Conservation (phyloP, 2,888 invertebrate species). For the Drosophila gaucha region DNA sequence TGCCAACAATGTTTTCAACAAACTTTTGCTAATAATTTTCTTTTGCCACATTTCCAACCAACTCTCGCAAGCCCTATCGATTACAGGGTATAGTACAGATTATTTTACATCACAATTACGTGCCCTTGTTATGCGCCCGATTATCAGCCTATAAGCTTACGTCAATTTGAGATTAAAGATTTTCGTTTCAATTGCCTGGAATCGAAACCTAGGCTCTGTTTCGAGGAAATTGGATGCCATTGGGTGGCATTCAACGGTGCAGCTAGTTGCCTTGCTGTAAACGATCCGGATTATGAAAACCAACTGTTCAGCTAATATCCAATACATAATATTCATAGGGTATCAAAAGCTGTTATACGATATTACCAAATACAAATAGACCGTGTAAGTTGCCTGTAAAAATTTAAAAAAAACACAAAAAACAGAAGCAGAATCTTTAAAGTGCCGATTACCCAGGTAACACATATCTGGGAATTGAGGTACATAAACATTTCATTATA, state of each 20-base stretch:
- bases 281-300: slow-evolving; percentile 1
- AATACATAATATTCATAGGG: not conserved
- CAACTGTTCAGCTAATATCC: slow-evolving; percentile 7
- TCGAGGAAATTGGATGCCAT: slow-evolving; percentile 2
- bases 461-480: too few relatives aligned
- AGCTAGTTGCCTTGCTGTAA: not conserved
- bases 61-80: not conserved
- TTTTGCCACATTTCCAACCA: not conserved
- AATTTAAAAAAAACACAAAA: not conserved
- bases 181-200: not conserved
- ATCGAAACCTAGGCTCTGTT: too few relatives aligned
- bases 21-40: not conserved
- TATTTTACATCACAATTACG: slow-evolving; percentile 1
- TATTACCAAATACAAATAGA: not conserved
- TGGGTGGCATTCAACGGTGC: not conserved
- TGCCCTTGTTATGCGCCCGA: not conserved
- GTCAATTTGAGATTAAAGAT: slow-evolving; percentile 5
- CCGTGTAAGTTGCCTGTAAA: not conserved
- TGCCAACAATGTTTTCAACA: not conserved
- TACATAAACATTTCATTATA: too few relatives aligned
- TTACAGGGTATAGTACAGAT: slow-evolving; percentile 9
- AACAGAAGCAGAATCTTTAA: not conserved
- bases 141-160: slow-evolving; percentile 19
- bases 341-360: not conserved
- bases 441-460: not conserved